A percentile compares a stretch with the other conserved stretches of the same genome.
These are phyloP conservation scores for Alcis repandata DNA, from an alignment of 2,888 invertebrate species.

Conservation along the genomic window DNA sequence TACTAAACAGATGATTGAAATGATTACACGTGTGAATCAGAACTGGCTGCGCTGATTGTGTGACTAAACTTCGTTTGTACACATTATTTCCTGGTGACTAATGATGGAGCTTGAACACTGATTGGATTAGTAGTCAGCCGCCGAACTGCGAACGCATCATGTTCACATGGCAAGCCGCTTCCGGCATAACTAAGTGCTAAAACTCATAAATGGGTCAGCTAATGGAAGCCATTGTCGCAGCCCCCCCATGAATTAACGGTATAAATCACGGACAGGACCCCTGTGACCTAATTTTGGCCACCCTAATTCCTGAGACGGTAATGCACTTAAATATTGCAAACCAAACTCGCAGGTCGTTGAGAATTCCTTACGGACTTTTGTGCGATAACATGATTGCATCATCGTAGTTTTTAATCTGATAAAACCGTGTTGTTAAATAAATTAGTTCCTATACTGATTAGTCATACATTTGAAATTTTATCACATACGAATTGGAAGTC, in stretches of 20 bases:
- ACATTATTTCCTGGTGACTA: conserved; percentile 40
- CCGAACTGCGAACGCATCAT: conserved; percentile 30
- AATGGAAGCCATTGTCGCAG: conserved; percentile 53
- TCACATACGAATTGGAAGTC: conserved; percentile 25
- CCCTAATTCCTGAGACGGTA: conserved; percentile 37
- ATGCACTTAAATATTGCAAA: conserved; percentile 30
- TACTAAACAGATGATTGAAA: conserved; percentile 21
- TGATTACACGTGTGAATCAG: conserved; percentile 38
- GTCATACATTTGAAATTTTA: conserved; percentile 33
- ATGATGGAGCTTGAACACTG: conserved; percentile 24
- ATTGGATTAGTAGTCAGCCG: conserved; percentile 24
- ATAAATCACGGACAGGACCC: conserved; percentile 40
- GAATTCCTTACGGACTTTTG: background rate
- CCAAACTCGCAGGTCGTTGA: background rate
- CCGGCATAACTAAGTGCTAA: conserved; percentile 43
- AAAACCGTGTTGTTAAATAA: conserved; percentile 40
- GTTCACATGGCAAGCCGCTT: conserved; percentile 35
- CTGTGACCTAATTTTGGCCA: conserved; percentile 53
- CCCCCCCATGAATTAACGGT: conserved; percentile 49
- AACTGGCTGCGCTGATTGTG: conserved; percentile 32
- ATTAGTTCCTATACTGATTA: conserved; percentile 23
- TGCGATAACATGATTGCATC: conserved; percentile 29
- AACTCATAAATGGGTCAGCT: conserved; percentile 52
- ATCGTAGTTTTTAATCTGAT: conserved; percentile 33
- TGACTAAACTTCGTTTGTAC: conserved; percentile 37